phyloP scores from a whole-genome alignment of 2,113 vertebrate genomes.

The Hyperopisus bebe region DNA sequence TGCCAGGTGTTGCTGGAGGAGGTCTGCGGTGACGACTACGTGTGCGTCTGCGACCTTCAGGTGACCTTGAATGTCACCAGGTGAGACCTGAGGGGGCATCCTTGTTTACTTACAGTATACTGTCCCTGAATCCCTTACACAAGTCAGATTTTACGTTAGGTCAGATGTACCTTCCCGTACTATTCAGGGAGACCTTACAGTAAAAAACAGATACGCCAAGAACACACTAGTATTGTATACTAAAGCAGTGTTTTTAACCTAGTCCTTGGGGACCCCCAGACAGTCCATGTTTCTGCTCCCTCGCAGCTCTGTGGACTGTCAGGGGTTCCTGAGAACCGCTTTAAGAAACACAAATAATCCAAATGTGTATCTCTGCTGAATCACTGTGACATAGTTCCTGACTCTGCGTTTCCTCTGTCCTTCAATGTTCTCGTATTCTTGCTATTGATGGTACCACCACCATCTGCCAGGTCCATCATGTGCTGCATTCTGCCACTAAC shows the following conservation, averaged over 20 bases:
- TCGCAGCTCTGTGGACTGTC: background rate
- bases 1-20: conserved; percentile 39
- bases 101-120: background rate
- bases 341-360: background rate
- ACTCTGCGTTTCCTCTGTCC: background rate
- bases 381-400: background rate
- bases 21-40: conserved; percentile 43
- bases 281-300: background rate
- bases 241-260: background rate
- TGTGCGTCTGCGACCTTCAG: conserved; percentile 34
- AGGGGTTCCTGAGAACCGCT: background rate
- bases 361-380: background rate
- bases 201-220: background rate
- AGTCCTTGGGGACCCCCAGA: background rate
- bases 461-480: background rate
- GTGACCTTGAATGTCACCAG: conserved; percentile 30
- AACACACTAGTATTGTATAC: background rate
- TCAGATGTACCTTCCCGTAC: background rate
- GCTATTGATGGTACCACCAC: background rate
- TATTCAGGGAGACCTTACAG: background rate
- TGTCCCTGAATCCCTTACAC: background rate
- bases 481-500: background rate
- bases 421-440: background rate
- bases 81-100: conserved; percentile 12
- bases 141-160: background rate